phyloP scores from a whole-genome alignment of 2,113 vertebrate species.

The Podocnemis expansa region DNA sequence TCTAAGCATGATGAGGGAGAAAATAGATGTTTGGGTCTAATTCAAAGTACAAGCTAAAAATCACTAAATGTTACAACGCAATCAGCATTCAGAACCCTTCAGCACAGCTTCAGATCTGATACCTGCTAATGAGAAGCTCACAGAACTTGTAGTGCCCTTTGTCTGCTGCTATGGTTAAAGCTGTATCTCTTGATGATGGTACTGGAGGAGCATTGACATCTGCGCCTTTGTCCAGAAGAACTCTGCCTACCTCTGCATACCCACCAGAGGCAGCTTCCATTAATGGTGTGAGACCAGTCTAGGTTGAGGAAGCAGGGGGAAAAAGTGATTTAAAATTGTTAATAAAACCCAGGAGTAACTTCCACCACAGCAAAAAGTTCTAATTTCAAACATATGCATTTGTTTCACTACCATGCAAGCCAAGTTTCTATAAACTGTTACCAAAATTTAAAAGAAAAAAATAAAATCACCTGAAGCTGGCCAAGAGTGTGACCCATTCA shows the following conservation, averaged over 20 bases:
- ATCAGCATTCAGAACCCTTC: fast-evolving
- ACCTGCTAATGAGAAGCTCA: constrained; percentile 99
- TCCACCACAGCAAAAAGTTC: not conserved
- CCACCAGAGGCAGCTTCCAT: constrained; percentile 99
- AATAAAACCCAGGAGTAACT: not conserved
- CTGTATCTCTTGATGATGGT: constrained; percentile 96
- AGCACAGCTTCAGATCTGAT: not conserved
- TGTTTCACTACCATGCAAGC: not conserved
- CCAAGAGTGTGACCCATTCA: not conserved
- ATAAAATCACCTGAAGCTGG: not conserved
- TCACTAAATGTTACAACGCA: not conserved
- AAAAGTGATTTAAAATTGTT: not conserved
- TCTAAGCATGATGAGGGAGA: not conserved
- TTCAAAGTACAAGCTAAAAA: not conserved
- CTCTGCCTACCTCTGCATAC: constrained; percentile 96
- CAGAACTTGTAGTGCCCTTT: constrained; percentile 99
- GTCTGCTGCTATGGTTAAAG: constrained; percentile 98
- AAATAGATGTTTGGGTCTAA: not conserved
- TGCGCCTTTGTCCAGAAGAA: constrained; percentile 97
- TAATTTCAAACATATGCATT: not conserved
- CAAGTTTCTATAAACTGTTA: not conserved
- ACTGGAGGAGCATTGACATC: constrained; percentile 98
- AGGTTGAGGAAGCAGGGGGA: not conserved
- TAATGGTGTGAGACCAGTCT: constrained; percentile 97
- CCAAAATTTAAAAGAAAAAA: not conserved